Evolutionary conservation across 2,888 invertebrate genomes (phyloP).

Genomic region (Pinctada fucata): DNA sequence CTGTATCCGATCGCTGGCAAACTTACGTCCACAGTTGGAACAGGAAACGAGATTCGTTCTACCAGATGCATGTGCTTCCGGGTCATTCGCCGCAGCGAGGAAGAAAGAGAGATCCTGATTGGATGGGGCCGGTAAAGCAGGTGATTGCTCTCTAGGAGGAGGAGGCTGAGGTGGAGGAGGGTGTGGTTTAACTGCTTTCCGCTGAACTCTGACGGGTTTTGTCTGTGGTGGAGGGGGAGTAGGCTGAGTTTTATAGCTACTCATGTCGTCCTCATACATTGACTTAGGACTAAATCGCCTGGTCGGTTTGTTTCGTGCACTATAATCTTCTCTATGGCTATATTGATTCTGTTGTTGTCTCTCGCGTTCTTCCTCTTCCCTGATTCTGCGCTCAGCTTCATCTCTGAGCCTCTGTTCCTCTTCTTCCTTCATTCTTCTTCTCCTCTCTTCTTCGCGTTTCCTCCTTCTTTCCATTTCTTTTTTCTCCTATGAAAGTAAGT

Average conservation of each 20-base stretch:
- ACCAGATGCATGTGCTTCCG: conserved; percentile 49
- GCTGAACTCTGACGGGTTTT: conserved; percentile 40
- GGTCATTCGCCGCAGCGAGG: conserved; percentile 48
- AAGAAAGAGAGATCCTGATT: conserved; percentile 48
- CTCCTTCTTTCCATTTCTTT: conserved; percentile 43
- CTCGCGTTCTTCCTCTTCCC: conserved; percentile 36
- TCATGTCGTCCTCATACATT: neutral
- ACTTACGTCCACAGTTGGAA: conserved; percentile 87
- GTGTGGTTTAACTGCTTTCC: conserved; percentile 24
- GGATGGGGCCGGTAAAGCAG: conserved; percentile 4
- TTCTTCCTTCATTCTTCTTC: conserved; percentile 49
- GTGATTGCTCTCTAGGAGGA: neutral
- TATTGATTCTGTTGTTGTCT: neutral
- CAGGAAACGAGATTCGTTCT: conserved; percentile 80
- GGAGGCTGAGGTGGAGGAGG: conserved; percentile 13
- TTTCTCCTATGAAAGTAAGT: conserved; percentile 40
- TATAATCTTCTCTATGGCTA: neutral
- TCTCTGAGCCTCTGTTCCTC: conserved; percentile 43
- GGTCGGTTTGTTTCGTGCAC: neutral
- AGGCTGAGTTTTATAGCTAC: conserved; percentile 24
- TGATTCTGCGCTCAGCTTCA: conserved; percentile 46
- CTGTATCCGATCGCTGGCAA: conserved; percentile 85
- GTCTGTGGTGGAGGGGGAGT: conserved; percentile 45
- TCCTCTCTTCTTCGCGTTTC: conserved; percentile 41
- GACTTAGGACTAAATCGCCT: neutral